These are phyloP conservation scores for Cydia fagiglandana DNA, from an alignment of 1,140 invertebrate genomes.

Conservation along the genomic window DNA sequence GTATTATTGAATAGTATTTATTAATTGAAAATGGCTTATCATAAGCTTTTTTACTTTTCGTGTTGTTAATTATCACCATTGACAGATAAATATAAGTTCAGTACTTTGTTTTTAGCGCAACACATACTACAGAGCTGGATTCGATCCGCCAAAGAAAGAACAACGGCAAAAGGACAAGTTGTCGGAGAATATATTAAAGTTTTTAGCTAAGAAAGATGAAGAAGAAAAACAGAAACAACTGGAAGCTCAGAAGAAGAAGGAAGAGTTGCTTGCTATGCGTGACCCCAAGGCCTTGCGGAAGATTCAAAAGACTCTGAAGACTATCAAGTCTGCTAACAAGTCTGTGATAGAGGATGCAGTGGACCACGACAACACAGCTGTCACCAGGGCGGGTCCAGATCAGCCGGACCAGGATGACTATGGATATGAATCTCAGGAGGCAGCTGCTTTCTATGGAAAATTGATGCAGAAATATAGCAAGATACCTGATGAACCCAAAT, in stretches of 20 bases:
- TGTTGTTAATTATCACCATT: neutral
- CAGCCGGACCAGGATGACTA: slow-evolving; percentile 95
- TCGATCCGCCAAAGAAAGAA: slow-evolving; percentile 90
- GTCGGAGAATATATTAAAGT: slow-evolving; percentile 89
- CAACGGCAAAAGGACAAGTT: slow-evolving; percentile 83
- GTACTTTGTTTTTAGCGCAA: slow-evolving; percentile 56
- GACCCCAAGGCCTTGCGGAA: slow-evolving; percentile 86
- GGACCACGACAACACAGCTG: slow-evolving; percentile 86
- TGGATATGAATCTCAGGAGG: slow-evolving; percentile 90
- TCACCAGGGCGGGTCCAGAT: slow-evolving; percentile 85
- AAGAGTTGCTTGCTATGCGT: slow-evolving; percentile 85
- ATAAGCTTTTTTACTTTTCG: slow-evolving; percentile 16
- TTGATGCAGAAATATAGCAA: slow-evolving; percentile 91
- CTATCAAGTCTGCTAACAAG: slow-evolving; percentile 94
- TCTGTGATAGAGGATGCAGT: slow-evolving; percentile 90
- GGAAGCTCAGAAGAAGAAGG: slow-evolving; percentile 83
- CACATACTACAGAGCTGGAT: slow-evolving; percentile 86
- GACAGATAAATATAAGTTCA: slow-evolving; percentile 15
- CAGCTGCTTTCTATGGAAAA: slow-evolving; percentile 88
- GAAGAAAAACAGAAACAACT: slow-evolving; percentile 85
- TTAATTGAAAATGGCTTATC: slow-evolving; percentile 36
- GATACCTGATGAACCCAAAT: slow-evolving; percentile 84
- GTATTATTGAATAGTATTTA: slow-evolving; percentile 47
- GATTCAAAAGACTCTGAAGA: slow-evolving; percentile 82
- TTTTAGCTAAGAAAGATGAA: slow-evolving; percentile 88